Conservation (phyloP, 2,797 vertebrate species). For the Channallabes apus region DNA sequence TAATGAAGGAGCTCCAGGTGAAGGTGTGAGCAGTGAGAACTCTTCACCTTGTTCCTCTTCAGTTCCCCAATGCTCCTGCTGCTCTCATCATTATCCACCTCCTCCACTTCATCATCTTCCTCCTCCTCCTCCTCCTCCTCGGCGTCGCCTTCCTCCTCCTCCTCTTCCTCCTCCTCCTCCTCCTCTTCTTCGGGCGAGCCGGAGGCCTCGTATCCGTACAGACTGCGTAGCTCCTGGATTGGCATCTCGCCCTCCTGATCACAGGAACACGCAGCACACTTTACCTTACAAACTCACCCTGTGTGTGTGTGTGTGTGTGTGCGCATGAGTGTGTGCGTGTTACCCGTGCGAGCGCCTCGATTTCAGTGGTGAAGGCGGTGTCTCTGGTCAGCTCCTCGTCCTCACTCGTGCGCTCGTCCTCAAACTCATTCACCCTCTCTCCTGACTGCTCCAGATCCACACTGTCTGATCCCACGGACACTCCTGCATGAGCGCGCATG, state of each 20-base stretch:
- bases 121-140: conserved; percentile 49
- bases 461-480: conserved; percentile 82
- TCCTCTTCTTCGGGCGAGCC: conserved; percentile 80
- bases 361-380: conserved; percentile 81
- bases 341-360: conserved; percentile 84
- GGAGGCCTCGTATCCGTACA: conserved; percentile 79
- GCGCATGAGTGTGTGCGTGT: conserved; percentile 27
- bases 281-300: neutral
- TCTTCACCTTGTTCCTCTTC: conserved; percentile 51
- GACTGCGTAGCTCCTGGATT: conserved; percentile 82
- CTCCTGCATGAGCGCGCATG: conserved; percentile 63
- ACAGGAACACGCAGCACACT: neutral
- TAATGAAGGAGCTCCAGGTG: neutral
- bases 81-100: conserved; percentile 80
- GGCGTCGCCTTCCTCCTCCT: conserved; percentile 72
- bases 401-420: conserved; percentile 83
- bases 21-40: neutral
- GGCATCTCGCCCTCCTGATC: conserved; percentile 83
- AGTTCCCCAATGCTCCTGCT: conserved; percentile 80
- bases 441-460: conserved; percentile 82
- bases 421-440: conserved; percentile 86
- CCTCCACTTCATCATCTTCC: conserved; percentile 63
- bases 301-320: conserved; percentile 48
- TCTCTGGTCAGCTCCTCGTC: conserved; percentile 87
- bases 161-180: conserved; percentile 78